Percentiles rank a stretch among this genome's conserved stretches.
Evolutionary conservation across 2,888 invertebrate species (phyloP).

Genomic region (Ecdyonurus torrentis): DNA sequence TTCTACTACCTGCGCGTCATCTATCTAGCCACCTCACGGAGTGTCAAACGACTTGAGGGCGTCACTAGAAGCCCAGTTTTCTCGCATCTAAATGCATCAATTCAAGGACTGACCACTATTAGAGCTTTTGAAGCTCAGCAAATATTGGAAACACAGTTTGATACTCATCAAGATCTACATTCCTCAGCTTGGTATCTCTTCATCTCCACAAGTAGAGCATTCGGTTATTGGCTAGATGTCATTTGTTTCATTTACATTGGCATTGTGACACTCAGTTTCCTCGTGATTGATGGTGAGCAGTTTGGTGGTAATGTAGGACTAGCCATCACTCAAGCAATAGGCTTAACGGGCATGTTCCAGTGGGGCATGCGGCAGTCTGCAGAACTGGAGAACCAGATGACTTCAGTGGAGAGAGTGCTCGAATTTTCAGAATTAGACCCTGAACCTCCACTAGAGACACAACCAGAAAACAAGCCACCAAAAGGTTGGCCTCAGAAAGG

Average conservation of each 20-base stretch:
- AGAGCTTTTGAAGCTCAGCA: slow-evolving; percentile 54
- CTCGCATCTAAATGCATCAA: slow-evolving; percentile 59
- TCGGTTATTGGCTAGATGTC: slow-evolving; percentile 84
- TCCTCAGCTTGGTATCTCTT: slow-evolving; percentile 87
- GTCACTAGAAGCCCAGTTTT: slow-evolving; percentile 67
- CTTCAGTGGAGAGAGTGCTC: slow-evolving; percentile 31
- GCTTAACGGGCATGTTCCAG: slow-evolving; percentile 31
- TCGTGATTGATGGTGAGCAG: slow-evolving; percentile 44
- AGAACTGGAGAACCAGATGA: slow-evolving; percentile 24
- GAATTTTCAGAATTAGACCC: slow-evolving; percentile 30
- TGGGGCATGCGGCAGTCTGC: slow-evolving; percentile 35
- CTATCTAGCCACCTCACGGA: slow-evolving; percentile 63
- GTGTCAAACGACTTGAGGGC: slow-evolving; percentile 65
- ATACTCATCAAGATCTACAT: slow-evolving; percentile 42
- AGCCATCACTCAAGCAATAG: slow-evolving; percentile 22
- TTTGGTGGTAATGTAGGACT: slow-evolving; percentile 21
- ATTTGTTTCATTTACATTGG: slow-evolving; percentile 75
- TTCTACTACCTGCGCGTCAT: slow-evolving; percentile 60
- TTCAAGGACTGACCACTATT: slow-evolving; percentile 65
- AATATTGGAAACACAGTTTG: slow-evolving; percentile 41
- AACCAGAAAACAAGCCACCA: neutral
- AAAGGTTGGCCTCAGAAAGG: slow-evolving; percentile 26
- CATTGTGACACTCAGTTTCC: slow-evolving; percentile 70
- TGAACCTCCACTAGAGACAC: slow-evolving; percentile 27
- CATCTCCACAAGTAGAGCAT: slow-evolving; percentile 76